Base-by-base conservation (phyloP, 1,140 invertebrate genomes). In the Drosophila nigrodunni region DNA sequence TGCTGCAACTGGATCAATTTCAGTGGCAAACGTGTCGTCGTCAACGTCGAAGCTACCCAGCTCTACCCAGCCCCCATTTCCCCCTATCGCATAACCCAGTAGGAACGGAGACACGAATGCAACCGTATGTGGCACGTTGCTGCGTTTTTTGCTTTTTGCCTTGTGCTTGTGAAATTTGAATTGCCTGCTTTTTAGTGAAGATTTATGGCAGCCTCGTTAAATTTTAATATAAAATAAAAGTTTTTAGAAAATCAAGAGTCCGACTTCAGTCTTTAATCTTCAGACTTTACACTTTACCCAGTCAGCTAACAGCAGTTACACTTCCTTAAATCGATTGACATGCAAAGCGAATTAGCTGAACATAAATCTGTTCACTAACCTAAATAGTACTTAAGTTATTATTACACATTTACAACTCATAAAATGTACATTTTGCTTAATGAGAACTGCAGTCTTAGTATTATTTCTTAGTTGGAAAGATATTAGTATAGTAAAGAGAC, bases 141-240 rank as follows among this genome's bases (percentile, higher is more conserved):
- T 70, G 18, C 44, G 65, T 74, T 30, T 47, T 18, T 77, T 44
- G 15, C 66, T 65, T 39, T 66, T 39, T 57, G 57, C 9, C 43
- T 30, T 41, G 69, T 47, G 49, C 70, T 86, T 81, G 68, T 74
- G 61, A 87, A 79, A 83, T 91, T 91, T 91, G 88, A 91, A 90
- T 88, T 91, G 88, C 80, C 83, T 91, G 88, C 76, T 88, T 91
- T 91, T 88, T 79, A 81, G 75, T 75, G 50, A 91, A 91, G 88
- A 91, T 91, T 91, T 91, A 91, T 91, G 88, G 88, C 82, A 82
- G 80, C 41, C 80, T 91, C 88, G 88, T 91, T 91, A 91, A 91
- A 91, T 91, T 88, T 90, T 91, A 88, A 91, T 91, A 91, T 91
- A 79, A 80, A 82, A 91, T 90, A 91, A 90, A 91, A 85, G 68